phyloP scores from a whole-genome alignment of 2,113 vertebrate genomes.

The Sinocyclocheilus anshuiensis region DNA sequence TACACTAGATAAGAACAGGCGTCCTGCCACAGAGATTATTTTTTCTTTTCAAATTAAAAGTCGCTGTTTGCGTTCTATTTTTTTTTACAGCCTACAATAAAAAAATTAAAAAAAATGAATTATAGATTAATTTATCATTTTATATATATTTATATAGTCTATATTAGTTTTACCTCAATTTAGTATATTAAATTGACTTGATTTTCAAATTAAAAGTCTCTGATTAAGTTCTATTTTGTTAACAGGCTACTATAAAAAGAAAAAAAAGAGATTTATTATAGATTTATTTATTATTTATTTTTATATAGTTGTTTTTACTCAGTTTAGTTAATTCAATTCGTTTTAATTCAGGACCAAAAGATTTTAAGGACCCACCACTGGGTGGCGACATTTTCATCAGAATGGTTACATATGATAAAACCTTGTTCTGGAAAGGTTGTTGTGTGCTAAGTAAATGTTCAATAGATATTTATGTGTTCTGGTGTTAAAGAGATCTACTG shows the following conservation, averaged over 20 bases:
- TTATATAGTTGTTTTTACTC: neutral
- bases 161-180: too few relatives aligned
- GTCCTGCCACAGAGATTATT: too few relatives aligned
- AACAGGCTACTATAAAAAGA: too few relatives aligned
- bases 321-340: neutral
- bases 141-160: too few relatives aligned
- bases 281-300: neutral
- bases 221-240: too few relatives aligned
- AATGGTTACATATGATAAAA: neutral
- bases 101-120: neutral
- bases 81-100: neutral
- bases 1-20: neutral
- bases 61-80: neutral
- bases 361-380: neutral
- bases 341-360: neutral
- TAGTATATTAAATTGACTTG: too few relatives aligned
- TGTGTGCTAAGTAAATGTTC: neutral
- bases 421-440: neutral
- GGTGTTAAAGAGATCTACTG: neutral
- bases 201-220: too few relatives aligned
- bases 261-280: too few relatives aligned
- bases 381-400: constrained; percentile 8
- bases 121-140: too few relatives aligned
- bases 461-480: neutral
- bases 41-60: neutral